These are phyloP conservation scores for Myiagra hebetior DNA, from an alignment of 2,113 vertebrate genomes.

Conservation along the genomic window DNA sequence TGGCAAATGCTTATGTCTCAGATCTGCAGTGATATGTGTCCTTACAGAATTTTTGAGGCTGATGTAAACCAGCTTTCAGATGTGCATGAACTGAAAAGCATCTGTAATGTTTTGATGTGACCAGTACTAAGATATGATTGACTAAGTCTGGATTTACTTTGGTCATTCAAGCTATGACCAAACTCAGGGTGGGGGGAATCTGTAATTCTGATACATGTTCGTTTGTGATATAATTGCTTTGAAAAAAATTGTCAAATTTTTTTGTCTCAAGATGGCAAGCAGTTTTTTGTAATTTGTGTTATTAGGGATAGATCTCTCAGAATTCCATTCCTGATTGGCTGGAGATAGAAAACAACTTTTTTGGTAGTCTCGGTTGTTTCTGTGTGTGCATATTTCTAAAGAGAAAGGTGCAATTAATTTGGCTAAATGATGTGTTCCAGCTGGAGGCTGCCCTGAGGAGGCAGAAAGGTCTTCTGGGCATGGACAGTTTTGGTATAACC, in stretches of 20 bases:
- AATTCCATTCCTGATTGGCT: not conserved
- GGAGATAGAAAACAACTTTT: not conserved
- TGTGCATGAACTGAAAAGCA: constrained; percentile 3
- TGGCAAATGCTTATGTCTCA: not conserved
- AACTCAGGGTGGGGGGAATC: fast-evolving
- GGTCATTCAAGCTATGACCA: not conserved
- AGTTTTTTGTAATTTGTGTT: not conserved
- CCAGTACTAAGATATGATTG: not conserved
- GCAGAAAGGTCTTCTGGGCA: not conserved
- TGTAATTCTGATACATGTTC: not conserved
- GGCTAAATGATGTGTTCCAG: not conserved
- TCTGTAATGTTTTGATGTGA: constrained; percentile 1
- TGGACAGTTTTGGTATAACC: not conserved
- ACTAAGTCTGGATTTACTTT: not conserved
- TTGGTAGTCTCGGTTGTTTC: not conserved
- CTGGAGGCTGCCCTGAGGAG: not conserved
- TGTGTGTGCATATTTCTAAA: not conserved
- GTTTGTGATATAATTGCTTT: not conserved
- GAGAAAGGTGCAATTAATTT: not conserved
- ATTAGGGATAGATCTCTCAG: not conserved
- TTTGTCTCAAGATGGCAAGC: not conserved
- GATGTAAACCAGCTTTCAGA: constrained; percentile 20
- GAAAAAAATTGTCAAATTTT: not conserved
- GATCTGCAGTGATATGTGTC: not conserved
- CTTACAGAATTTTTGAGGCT: not conserved